Percentiles rank a stretch among this genome's conserved stretches.
These are phyloP conservation scores for Orthochromis malagaraziensis DNA, from an alignment of 2,113 vertebrate genomes.

Conservation along the genomic window DNA sequence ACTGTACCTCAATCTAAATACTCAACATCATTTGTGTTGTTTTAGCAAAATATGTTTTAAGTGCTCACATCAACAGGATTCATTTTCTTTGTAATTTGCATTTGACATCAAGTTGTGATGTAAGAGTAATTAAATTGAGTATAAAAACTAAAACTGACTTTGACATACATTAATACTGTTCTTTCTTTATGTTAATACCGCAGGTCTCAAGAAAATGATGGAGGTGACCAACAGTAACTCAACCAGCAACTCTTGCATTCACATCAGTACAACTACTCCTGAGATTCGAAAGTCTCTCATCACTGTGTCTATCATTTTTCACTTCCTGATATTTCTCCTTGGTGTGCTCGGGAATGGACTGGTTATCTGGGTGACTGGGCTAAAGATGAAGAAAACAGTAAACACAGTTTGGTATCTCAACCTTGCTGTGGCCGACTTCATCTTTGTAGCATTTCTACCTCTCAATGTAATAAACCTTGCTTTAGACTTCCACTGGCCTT, in stretches of 20 bases:
- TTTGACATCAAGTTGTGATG: neutral
- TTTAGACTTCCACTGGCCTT: neutral
- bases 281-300: neutral
- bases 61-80: neutral
- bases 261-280: slow-evolving; percentile 13
- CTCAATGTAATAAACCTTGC: slow-evolving; percentile 67
- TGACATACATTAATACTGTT: neutral
- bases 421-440: slow-evolving; percentile 80
- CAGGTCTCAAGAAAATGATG: slow-evolving; percentile 61
- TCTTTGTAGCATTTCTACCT: slow-evolving; percentile 77
- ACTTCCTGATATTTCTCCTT: neutral
- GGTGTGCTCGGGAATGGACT: slow-evolving; percentile 80
- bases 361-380: slow-evolving; percentile 85
- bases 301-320: neutral
- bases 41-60: neutral
- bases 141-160: neutral
- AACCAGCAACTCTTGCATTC: slow-evolving; percentile 17
- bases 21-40: neutral
- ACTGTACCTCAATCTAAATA: neutral
- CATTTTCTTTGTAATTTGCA: neutral
- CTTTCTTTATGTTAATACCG: neutral
- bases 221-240: slow-evolving; percentile 6
- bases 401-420: slow-evolving; percentile 82
- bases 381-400: slow-evolving; percentile 80
- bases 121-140: neutral